These are phyloP conservation scores for Struthidea cinerea DNA, from an alignment of 2,113 vertebrate genomes.

Conservation along the genomic window DNA sequence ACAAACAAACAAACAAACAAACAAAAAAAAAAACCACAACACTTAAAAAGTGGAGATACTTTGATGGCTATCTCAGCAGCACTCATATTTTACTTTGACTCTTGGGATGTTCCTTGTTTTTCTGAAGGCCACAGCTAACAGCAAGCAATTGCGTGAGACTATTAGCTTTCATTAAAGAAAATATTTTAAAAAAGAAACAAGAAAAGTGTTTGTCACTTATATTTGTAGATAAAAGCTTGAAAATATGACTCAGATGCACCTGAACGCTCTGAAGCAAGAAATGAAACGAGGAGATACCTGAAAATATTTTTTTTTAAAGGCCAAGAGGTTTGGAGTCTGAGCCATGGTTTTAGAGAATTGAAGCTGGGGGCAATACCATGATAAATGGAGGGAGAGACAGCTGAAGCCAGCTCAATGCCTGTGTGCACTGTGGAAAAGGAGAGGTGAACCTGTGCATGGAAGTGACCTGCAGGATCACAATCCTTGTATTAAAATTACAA, in stretches of 20 bases:
- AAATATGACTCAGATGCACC: neutral
- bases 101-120: neutral
- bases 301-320: neutral
- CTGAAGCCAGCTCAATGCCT: neutral
- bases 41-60: neutral
- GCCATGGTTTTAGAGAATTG: rapidly evolving
- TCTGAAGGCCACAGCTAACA: neutral
- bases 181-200: neutral
- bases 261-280: neutral
- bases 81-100: neutral
- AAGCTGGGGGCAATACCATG: neutral
- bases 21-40: neutral
- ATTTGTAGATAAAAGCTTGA: neutral
- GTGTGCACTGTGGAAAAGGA: neutral
- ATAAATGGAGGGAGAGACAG: neutral
- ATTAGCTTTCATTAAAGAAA: neutral
- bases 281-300: neutral
- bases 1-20: no score
- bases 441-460: neutral
- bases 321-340: neutral
- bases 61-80: neutral
- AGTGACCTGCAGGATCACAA: neutral
- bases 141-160: neutral
- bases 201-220: neutral
- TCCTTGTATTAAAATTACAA: neutral